Evolutionary conservation across 2,113 vertebrate genomes (phyloP), one percentile per base, ranked within the genome.

Genomic region (Ictalurus punctatus): DNA sequence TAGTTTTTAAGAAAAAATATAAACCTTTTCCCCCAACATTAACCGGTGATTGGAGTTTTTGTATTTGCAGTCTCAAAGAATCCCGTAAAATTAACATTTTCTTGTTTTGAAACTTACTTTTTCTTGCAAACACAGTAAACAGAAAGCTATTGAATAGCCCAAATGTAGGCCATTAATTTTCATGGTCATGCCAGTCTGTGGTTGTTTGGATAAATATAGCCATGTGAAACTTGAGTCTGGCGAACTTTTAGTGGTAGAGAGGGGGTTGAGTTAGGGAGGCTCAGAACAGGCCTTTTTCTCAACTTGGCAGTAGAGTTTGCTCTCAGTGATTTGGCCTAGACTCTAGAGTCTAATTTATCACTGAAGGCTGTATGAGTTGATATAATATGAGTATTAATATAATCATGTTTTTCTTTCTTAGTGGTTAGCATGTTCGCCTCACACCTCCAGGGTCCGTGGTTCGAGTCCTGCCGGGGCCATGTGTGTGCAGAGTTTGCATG

Each of bases 201-300:
- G 89, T 87, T 58, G 74, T 89, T 87, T 48, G 84, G 89, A 93
- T 95, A 95, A 95, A 94, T 93, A 92, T 95, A 94, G 94, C 78
- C 23, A 82, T 80, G 54, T 94, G 94, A 94, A 95, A 95, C 85
- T 86, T 82, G 93, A 95, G 89, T 93, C 92, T 88, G 54, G 9
- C 94, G 93, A 94, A 92, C 90, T 93, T 89, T 92, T 90, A 85
- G 10, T 59, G 80, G 88, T 87, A 73, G 71, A 90, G 83, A 23
- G 63, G 78, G 84, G 73, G 40, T 79, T 19, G 73, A 27, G 61
- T 8, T 2, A 54, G 86, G 56, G 85, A 52, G 19, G 19, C 86
- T 56, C 91, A 78, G 83, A 88, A 83, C 54, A 81, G 84, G 89
- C 83, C 27, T 63, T 71, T 40, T 56, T 30, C 80, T 89, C 25